Evolutionary conservation across 2,797 vertebrate genomes (phyloP), one percentile per base, ranked within the genome.

Genomic region (Florisuga fusca): DNA sequence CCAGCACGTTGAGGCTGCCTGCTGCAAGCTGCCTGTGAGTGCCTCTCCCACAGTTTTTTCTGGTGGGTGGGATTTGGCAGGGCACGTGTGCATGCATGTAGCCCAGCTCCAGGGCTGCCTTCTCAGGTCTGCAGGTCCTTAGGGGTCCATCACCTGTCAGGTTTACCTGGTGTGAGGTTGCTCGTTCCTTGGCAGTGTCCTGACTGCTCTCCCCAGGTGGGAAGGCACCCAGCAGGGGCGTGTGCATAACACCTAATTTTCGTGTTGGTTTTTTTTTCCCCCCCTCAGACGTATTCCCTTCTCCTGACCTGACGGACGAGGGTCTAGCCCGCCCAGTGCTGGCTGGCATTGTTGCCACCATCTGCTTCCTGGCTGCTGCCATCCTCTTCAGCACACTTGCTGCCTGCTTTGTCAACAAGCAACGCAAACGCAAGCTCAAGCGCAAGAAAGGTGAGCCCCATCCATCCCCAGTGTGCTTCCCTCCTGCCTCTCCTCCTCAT

Each of bases 341-440:
- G 97, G 99, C 99, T 51, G 99, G 99, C 55, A 99, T 99, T 5
- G 99, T 99, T 88, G 99, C 99, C 74, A 99, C 99, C 93, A 99
- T 99, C 97, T 99, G 99, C 97, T 99, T 99, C 96, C 97, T 99
- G 98, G 99, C 99, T 41, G 99, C 99, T 3, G 99, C 99, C 66
- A 98, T 99, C 95, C 98, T 99, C 84, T 99, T 99, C 97, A 99
- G 99, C 98, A 99, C 99, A 31, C 98, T 99, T 50, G 99, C 99
- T 6, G 99, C 99, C 94, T 99, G 99, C 98, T 99, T 99, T 63
- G 99, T 99, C 96, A 99, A 99, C 98, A 99, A 99, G 97, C 99
- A 99, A 97, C 99, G 99, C 93, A 99, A 99, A 68, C 99, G 99
- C 96, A 99, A 99, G 97, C 98, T 99, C 95, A 99, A 99, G 94